Percentiles rank a stretch among this genome's conserved stretches.
Conservation (phyloP, 2,888 invertebrate species). For the Agriopis marginaria region DNA sequence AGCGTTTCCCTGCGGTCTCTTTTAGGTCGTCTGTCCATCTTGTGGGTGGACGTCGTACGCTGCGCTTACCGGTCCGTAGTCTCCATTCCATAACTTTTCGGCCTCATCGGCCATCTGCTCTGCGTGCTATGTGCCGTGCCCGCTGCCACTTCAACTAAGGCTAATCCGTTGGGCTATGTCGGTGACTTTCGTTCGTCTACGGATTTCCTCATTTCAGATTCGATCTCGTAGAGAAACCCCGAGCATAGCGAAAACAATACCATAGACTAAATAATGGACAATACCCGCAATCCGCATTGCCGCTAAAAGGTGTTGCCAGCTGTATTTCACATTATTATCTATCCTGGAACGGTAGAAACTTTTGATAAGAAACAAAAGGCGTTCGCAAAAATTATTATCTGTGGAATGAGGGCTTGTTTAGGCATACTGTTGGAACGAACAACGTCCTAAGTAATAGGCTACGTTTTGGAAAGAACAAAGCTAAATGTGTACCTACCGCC, state of each 20-base stretch:
- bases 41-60: no score
- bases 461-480: conserved; percentile 5
- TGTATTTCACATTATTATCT: conserved; percentile 24
- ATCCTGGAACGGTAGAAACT: conserved; percentile 16
- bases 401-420: conserved; percentile 7
- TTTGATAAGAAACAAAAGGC: conserved; percentile 35
- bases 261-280: conserved; percentile 13
- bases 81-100: no score
- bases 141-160: no score
- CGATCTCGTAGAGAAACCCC: no score
- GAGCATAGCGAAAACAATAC: conserved; percentile 20
- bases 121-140: no score
- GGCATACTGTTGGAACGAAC: conserved; percentile 12
- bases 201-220: no score
- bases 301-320: conserved; percentile 28
- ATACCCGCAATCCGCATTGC: conserved; percentile 28
- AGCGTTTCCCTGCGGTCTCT: no score
- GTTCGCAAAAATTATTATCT: conserved; percentile 28
- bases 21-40: no score
- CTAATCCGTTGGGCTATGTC: no score
- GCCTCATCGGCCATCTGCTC: no score
- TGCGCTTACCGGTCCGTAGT: no score
- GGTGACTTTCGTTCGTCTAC: no score
- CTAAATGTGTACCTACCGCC: not conserved
- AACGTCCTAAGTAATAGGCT: conserved; percentile 7